Conservation (phyloP, 2,797 vertebrate species). For the Mus caroli region DNA sequence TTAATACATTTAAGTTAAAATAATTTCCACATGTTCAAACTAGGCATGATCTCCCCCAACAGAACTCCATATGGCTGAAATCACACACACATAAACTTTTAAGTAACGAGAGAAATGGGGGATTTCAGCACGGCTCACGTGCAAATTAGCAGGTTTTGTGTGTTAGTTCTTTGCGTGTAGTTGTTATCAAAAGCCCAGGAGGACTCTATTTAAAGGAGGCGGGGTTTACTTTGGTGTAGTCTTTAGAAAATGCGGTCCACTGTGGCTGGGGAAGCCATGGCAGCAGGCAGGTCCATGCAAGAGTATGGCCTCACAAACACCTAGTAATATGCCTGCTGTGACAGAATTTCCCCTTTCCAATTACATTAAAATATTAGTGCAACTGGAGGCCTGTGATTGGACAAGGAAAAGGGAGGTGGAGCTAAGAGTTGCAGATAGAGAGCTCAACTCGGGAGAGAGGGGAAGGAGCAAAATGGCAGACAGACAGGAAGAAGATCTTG, state of each 20-base stretch:
- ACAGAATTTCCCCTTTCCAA: too few relatives aligned
- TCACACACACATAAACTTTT: slow-evolving; percentile 28
- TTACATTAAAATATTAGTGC: too few relatives aligned
- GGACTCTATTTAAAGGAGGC: not conserved
- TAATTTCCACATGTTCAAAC: slow-evolving; percentile 80
- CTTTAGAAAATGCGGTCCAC: not conserved
- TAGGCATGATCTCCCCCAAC: slow-evolving; percentile 16
- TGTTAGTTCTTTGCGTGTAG: not conserved
- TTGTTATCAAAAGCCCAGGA: not conserved
- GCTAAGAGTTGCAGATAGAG: too few relatives aligned
- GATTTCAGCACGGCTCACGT: not conserved
- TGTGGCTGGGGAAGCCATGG: not conserved
- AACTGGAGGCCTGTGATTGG: too few relatives aligned
- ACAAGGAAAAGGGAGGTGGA: too few relatives aligned
- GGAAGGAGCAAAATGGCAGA: too few relatives aligned
- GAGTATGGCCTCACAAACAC: not conserved
- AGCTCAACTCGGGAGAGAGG: too few relatives aligned
- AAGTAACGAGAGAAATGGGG: slow-evolving; percentile 20
- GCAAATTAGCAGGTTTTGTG: slow-evolving; percentile 12
- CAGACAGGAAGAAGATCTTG: too few relatives aligned
- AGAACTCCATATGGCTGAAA: slow-evolving; percentile 61
- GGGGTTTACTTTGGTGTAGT: not conserved
- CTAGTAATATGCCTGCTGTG: not conserved
- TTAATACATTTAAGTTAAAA: slow-evolving; percentile 79
- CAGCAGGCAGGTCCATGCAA: not conserved